These are phyloP conservation scores for Danaus chrysippus DNA, from an alignment of 2,888 invertebrate genomes.

Conservation along the genomic window DNA sequence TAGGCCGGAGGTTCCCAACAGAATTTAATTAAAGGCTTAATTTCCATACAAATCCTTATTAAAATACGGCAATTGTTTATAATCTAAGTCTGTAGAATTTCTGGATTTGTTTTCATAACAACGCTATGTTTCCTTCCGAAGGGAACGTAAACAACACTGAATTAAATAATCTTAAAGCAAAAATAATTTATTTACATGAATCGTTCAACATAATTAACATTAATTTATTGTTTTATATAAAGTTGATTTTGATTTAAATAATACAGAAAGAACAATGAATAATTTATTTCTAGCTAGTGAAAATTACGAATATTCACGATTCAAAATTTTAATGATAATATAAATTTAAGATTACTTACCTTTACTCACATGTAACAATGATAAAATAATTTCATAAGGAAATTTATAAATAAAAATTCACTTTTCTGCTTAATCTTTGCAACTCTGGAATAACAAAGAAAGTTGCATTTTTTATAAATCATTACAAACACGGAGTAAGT, in stretches of 20 bases:
- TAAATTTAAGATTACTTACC: no score
- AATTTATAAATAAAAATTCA: no score
- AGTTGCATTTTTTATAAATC: no score
- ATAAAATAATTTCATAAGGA: no score
- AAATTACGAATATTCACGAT: no score
- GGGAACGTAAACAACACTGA: slow-evolving; percentile 16
- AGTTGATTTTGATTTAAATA: not conserved
- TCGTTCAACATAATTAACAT: slow-evolving; percentile 5
- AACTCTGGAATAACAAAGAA: no score
- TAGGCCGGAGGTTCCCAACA: slow-evolving; percentile 30
- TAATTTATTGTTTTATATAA: not conserved
- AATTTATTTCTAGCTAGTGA: no score
- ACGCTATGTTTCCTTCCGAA: slow-evolving; percentile 20
- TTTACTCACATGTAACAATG: no score
- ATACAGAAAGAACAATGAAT: not conserved
- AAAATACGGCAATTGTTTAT: slow-evolving; percentile 36
- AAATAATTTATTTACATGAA: slow-evolving; percentile 14
- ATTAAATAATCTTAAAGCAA: slow-evolving; percentile 18
- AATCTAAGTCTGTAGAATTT: slow-evolving; percentile 27
- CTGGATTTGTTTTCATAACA: slow-evolving; percentile 28
- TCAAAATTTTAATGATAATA: no score
- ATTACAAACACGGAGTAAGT: no score
- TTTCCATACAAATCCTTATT: slow-evolving; percentile 34
- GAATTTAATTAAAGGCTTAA: slow-evolving; percentile 40
- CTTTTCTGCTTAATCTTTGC: no score